A percentile compares a stretch with the other conserved stretches of the same genome.
These are phyloP conservation scores for Tyria jacobaeae DNA, from an alignment of 2,888 invertebrate species.

Conservation along the genomic window DNA sequence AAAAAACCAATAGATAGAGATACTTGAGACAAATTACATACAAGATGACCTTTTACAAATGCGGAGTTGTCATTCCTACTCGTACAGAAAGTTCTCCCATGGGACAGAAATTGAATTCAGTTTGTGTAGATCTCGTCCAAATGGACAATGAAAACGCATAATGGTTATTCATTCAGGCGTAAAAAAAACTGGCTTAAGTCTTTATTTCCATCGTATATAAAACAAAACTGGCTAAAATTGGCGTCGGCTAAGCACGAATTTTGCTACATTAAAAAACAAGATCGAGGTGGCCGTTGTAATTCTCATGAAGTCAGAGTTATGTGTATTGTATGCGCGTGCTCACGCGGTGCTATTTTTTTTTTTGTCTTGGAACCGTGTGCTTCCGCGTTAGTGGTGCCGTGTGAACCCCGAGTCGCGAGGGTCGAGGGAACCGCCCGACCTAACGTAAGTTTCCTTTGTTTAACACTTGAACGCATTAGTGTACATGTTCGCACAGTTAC, in stretches of 20 bases:
- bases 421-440: conserved; percentile 74
- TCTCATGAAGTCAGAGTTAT: conserved; percentile 63
- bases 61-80: background rate
- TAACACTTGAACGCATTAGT: conserved; percentile 67
- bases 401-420: conserved; percentile 75
- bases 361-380: conserved; percentile 72
- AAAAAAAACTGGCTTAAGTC: conserved; percentile 35
- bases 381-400: conserved; percentile 77
- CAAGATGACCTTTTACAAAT: conserved; percentile 12
- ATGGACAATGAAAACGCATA: conserved; percentile 35
- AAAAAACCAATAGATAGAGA: background rate
- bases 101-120: background rate
- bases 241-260: conserved; percentile 33
- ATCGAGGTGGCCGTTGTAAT: conserved; percentile 43
- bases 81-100: background rate
- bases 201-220: conserved; percentile 40
- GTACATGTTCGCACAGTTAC: conserved; percentile 54
- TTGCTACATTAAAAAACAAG: conserved; percentile 45
- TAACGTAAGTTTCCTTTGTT: conserved; percentile 77
- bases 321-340: conserved; percentile 68
- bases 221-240: conserved; percentile 37
- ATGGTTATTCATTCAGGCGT: conserved; percentile 25
- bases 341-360: conserved; percentile 62
- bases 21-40: background rate
- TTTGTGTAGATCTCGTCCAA: conserved; percentile 6